Base-by-base conservation (phyloP, 2,797 vertebrate species). In the Limosa lapponica region DNA sequence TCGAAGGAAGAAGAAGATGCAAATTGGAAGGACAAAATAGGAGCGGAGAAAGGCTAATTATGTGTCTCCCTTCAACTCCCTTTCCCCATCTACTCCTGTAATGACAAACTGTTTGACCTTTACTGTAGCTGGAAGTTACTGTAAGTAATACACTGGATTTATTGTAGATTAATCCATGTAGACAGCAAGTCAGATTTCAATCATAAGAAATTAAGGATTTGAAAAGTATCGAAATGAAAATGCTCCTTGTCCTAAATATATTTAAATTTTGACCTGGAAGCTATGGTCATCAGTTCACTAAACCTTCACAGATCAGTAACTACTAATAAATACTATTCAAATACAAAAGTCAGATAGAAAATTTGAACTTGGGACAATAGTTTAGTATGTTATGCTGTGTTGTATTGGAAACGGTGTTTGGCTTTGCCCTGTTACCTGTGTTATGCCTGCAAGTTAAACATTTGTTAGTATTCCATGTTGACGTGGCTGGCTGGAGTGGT, bases 1-100 rank as follows among this genome's bases (percentile, higher is more conserved):
- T 16, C 20, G 59, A 80, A 66, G 58, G 58, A 81, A 49, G 34
- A 77, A 82, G 80, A 73, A 43, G 11, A 82, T 72, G 20, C 17
- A 93, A 91, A 82, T 66, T 62, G 14, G 30, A 92, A 82, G 49
- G 83, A 62, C 37, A 70, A 67, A 82, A 73, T 28, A 82, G 54
- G 24, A 87, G 44, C 32, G 52, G 39, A 77, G 55, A 87, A 78
- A 75, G 71, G 48, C 12, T 82, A 87, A 93, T 95, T 92, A 55
- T 75, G 11, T 74, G 24, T 73, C 55, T 87, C 37, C 16, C 30
- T 95, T n/a, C 59, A 79, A 16, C 66, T 92, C 81, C 89, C 67
- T 57, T 66, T 85, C 13, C 39, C 36, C 16, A n/a, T 75, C 54
- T 65, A 23, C 5, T 90, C 32, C 71, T 82, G 23, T 48, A 66